phyloP scores from a whole-genome alignment of 1,140 invertebrate species.

The Hetaerina americana region DNA sequence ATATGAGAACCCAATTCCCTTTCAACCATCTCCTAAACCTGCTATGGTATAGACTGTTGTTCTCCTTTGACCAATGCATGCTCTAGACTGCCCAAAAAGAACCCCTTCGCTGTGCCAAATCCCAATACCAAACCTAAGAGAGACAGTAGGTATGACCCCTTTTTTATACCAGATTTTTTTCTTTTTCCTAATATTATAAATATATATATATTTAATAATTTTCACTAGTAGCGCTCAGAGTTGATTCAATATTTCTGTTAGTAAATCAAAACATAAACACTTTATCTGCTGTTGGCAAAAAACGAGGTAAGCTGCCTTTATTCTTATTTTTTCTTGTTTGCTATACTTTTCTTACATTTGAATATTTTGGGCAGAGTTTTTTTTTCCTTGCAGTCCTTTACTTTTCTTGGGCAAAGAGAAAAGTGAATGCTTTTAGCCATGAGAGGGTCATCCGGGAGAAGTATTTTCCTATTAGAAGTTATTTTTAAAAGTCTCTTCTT shows the following conservation, averaged over 20 bases:
- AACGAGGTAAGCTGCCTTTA: not conserved
- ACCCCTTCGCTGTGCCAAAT: not conserved
- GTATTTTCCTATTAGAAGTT: not conserved
- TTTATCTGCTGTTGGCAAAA: not conserved
- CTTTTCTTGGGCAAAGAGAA: not conserved
- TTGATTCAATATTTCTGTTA: not conserved
- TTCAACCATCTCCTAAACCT: too few relatives aligned
- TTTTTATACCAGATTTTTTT: slow-evolving; percentile 1
- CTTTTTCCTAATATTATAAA: not conserved
- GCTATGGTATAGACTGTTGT: not conserved
- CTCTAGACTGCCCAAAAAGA: not conserved
- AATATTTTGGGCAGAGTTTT: not conserved
- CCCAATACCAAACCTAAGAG: not conserved
- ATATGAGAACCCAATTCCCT: not conserved
- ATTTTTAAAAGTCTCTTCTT: not conserved
- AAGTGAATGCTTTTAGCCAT: not conserved
- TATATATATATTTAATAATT: not conserved
- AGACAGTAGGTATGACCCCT: not conserved
- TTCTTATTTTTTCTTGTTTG: slow-evolving; percentile 1
- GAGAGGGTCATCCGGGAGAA: not conserved
- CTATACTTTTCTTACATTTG: not conserved
- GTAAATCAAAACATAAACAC: not conserved
- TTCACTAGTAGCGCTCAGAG: not conserved
- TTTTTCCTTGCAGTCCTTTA: not conserved
- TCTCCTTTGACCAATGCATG: not conserved